Base-by-base conservation (phyloP, 2,888 invertebrate genomes). In the Clunio marinus region DNA sequence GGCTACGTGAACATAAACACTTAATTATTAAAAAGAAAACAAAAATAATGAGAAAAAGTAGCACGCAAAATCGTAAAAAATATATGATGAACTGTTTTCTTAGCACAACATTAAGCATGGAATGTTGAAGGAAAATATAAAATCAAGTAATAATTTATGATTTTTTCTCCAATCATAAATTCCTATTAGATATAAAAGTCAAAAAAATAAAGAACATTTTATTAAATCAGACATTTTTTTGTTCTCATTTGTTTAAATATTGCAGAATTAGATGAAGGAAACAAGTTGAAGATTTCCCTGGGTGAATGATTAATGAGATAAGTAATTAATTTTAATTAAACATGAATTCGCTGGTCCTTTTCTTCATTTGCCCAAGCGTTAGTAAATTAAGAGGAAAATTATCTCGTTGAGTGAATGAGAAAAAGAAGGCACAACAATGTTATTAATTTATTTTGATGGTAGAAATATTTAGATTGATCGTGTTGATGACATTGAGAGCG, bases 311-410 rank as follows among this genome's bases (percentile, higher is more conserved):
- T 59, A 59, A 59, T 59, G 59, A 59, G 35, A 10, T n/a, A n/a
- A 25, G 65, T 65, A 65, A 65, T 65, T 65, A 51, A 65, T 65
- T 51, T 65, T 65, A 65, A 65, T 65, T 65, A 65, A 46, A 51
- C n/a, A 32, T 15, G 22, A 28, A 45, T 65, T 65, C 41, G 41
- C n/a, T 41, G 57, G 25, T 57, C 15, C 2, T 59, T n/a, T 35
- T 32, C 32, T 25, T 24, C 51, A 20, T 24, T 51, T 51, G n/a
- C n/a, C n/a, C n/a, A 13, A 32, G 35, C 35, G 5, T 7, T 45
- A 4, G 25, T 45, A 62, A 62, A 62, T 62, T 62, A 62, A 62
- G 62, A 45, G 25, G 37, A 24, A 15, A 62, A 62, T 62, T 37
- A 59, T 59, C 59, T 35, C 15, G 15, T 32, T 10, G 10, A 32